A percentile compares a stretch with the other conserved stretches of the same genome.
Conservation (phyloP, 2,888 invertebrate genomes). For the Camptogramma bilineatum region DNA sequence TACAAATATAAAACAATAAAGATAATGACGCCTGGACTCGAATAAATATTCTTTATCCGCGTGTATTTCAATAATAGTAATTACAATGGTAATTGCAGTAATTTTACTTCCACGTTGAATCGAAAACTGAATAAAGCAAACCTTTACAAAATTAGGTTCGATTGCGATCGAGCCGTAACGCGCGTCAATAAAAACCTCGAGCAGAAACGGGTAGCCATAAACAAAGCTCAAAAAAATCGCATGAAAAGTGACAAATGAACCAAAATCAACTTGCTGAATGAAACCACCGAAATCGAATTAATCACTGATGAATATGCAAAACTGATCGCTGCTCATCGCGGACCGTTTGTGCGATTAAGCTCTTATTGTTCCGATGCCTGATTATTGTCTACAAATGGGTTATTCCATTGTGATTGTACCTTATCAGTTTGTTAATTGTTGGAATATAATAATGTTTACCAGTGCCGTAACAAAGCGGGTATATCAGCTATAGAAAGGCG, state of each 20-base stretch:
- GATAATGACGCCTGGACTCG: too few relatives aligned
- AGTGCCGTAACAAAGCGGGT: too few relatives aligned
- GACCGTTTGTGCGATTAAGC: conserved; percentile 62
- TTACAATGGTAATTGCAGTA: too few relatives aligned
- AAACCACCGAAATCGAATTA: conserved; percentile 78
- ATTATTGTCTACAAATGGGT: conserved; percentile 59
- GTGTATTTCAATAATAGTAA: too few relatives aligned
- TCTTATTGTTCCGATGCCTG: conserved; percentile 64
- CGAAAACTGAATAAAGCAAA: not conserved
- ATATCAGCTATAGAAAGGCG: too few relatives aligned
- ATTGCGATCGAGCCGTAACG: not conserved
- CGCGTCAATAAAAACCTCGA: not conserved
- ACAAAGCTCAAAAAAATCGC: conserved; percentile 60
- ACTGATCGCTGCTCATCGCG: conserved; percentile 44
- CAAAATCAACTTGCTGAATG: conserved; percentile 74
- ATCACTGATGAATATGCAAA: conserved; percentile 78
- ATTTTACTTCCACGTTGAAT: not conserved
- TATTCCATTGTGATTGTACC: conserved; percentile 31
- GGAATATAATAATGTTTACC: not conserved
- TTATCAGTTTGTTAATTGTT: conserved; percentile 24
- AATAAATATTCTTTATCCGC: too few relatives aligned
- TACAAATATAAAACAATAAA: too few relatives aligned
- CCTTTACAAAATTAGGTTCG: not conserved
- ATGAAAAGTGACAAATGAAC: conserved; percentile 77
- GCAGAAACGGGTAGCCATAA: not conserved